These are phyloP conservation scores for Lithobius niger DNA, from an alignment of 1,140 invertebrate species.

Conservation along the genomic window DNA sequence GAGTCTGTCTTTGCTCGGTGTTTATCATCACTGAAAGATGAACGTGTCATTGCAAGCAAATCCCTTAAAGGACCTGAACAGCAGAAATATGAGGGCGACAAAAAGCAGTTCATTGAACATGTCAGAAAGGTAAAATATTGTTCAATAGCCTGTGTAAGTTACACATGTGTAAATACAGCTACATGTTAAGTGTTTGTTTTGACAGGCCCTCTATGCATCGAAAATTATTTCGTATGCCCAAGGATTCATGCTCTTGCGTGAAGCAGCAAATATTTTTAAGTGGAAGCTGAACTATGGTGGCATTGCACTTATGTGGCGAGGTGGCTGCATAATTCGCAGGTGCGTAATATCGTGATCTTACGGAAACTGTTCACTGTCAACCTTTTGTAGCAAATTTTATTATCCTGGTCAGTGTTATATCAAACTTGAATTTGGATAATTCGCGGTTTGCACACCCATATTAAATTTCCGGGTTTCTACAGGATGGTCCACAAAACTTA, in stretches of 20 bases:
- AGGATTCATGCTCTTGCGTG: slow-evolving; percentile 94
- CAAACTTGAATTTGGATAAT: too few relatives aligned
- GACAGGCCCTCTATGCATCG: slow-evolving; percentile 77
- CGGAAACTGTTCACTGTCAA: too few relatives aligned
- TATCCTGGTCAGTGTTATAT: too few relatives aligned
- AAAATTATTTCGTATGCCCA: slow-evolving; percentile 99
- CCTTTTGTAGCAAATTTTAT: too few relatives aligned
- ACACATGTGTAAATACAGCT: too few relatives aligned
- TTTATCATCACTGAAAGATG: slow-evolving; percentile 73
- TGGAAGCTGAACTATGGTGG: slow-evolving; percentile 97
- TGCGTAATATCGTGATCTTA: slow-evolving; percentile 20
- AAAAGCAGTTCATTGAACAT: slow-evolving; percentile 62
- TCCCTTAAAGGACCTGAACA: slow-evolving; percentile 52
- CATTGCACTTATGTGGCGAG: slow-evolving; percentile 98
- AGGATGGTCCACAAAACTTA: too few relatives aligned
- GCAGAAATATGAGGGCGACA: slow-evolving; percentile 47
- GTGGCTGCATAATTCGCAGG: slow-evolving; percentile 96
- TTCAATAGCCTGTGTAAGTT: too few relatives aligned
- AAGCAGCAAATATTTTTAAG: slow-evolving; percentile 76
- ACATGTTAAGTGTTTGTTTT: slow-evolving; percentile 1
- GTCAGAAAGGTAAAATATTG: slow-evolving; percentile 43
- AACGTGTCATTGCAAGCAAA: slow-evolving; percentile 66
- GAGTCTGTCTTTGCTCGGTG: slow-evolving; percentile 96
- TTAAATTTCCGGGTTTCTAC: too few relatives aligned
- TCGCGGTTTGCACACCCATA: too few relatives aligned